A percentile compares a stretch with the other conserved stretches of the same genome.
These are phyloP conservation scores for Syngnathus typhle DNA, from an alignment of 2,113 vertebrate species.

Conservation along the genomic window DNA sequence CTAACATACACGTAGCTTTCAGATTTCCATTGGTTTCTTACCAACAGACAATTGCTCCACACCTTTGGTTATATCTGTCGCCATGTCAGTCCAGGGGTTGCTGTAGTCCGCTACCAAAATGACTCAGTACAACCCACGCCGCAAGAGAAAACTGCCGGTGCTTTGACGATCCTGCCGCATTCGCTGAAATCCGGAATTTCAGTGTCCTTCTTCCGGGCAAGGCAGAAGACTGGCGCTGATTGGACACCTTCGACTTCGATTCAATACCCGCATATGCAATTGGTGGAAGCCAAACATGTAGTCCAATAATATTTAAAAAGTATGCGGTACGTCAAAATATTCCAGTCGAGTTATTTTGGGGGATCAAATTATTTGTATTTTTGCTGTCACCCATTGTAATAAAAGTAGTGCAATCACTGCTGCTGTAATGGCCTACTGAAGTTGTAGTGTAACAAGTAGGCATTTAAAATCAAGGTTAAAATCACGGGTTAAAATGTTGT, in stretches of 20 bases:
- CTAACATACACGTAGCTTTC: neutral
- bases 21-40: slow-evolving; percentile 6
- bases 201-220: neutral
- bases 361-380: no score
- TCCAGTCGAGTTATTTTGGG: no score
- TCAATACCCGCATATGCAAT: neutral
- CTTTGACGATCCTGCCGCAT: no score
- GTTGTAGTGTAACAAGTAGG: no score
- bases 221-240: neutral
- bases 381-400: no score
- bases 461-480: no score
- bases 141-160: neutral
- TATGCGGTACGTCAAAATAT: no score
- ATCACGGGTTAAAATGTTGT: neutral
- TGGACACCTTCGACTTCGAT: neutral
- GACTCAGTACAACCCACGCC: neutral
- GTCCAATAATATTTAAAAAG: no score
- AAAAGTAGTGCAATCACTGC: no score
- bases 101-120: neutral
- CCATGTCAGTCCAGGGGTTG: slow-evolving; percentile 40
- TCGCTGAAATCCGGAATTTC: neutral
- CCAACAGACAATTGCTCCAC: slow-evolving; percentile 58
- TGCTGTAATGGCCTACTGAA: no score
- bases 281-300: neutral
- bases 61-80: slow-evolving; percentile 43